Evolutionary conservation across 2,888 invertebrate species (phyloP).

Genomic region (Drosophila quasianomalipes): DNA sequence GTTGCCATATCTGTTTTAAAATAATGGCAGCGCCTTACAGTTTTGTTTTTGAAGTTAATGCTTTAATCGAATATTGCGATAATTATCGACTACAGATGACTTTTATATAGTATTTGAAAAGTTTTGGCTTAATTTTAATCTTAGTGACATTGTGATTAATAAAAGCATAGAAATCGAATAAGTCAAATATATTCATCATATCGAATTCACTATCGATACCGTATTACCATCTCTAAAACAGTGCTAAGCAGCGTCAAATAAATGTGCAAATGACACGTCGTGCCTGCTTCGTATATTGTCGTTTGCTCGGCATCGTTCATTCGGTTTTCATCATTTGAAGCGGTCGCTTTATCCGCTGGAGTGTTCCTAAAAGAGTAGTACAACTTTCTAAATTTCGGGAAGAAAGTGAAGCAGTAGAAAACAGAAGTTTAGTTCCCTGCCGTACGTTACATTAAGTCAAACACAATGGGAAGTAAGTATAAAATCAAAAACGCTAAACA

Average conservation of each 20-base stretch:
- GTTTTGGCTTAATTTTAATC: background rate
- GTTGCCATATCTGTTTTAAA: constrained; percentile 42
- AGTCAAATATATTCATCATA: background rate
- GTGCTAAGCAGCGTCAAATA: constrained; percentile 20
- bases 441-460: constrained; percentile 54
- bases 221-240: constrained; percentile 7
- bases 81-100: background rate
- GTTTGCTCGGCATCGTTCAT: constrained; percentile 52
- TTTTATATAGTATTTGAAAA: background rate
- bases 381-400: constrained; percentile 70
- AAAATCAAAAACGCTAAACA: constrained; percentile 25
- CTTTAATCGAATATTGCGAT: background rate
- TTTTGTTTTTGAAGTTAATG: background rate
- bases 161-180: background rate
- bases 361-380: constrained; percentile 23
- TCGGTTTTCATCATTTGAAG: constrained; percentile 62
- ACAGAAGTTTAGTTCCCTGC: constrained; percentile 40
- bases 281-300: constrained; percentile 44
- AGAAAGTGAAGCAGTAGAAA: constrained; percentile 58
- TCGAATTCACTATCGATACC: constrained; percentile 5
- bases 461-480: constrained; percentile 84
- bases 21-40: constrained; percentile 30
- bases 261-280: constrained; percentile 52
- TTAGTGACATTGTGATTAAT: no score
- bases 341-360: constrained; percentile 38